Base-by-base conservation (phyloP, 2,113 vertebrate genomes). In the Erpornis zantholeuca region DNA sequence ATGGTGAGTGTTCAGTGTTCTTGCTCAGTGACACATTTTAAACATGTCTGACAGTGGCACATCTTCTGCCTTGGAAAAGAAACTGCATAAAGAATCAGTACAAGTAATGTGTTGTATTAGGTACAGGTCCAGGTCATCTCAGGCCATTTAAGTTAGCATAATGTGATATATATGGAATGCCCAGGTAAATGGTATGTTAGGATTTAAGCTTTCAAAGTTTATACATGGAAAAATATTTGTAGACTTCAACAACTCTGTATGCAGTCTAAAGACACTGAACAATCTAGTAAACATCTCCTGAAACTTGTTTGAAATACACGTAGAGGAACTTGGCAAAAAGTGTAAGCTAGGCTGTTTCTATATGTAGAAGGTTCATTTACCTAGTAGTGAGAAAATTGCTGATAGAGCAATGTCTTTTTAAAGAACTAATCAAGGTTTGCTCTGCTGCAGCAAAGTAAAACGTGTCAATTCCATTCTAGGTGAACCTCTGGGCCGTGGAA, bases 401-500 rank as follows among this genome's bases (percentile, higher is more conserved):
- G 14, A 0, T 38, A 2, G 1, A 50, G 13, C 11, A 54, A 2
- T n/a, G 2, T 7, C 1, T 10, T 33, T 23, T 11, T 11, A 5
- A 80, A 33, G 9, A 35, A 1, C 1, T 5, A 3, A 12, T 11
- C 0, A 1, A 13, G 15, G 12, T 73, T 1, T 35, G 3, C 1
- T 38, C 0, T 52, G 4, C 17, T 70, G 6, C 5, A 15, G 15
- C 12, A 14, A 33, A 33, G 3, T 86, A 52, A 81, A 78, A 60
- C 2, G 1, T 47, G 9, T 52, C 1, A 38, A 29, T 3, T 57
- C 24, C 1, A 1, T 89, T 92, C 1, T 22, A 99, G 98, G 98
- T 80, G 98, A 98, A 56, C 98, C 98, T 15, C 88, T 98, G 91
- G 98, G 98, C 17, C 98, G 98, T 42, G 98, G 98, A 31, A 99